Evolutionary conservation across 2,113 vertebrate species (phyloP), one percentile per base, ranked within the genome.

Genomic region (Condylura cristata): DNA sequence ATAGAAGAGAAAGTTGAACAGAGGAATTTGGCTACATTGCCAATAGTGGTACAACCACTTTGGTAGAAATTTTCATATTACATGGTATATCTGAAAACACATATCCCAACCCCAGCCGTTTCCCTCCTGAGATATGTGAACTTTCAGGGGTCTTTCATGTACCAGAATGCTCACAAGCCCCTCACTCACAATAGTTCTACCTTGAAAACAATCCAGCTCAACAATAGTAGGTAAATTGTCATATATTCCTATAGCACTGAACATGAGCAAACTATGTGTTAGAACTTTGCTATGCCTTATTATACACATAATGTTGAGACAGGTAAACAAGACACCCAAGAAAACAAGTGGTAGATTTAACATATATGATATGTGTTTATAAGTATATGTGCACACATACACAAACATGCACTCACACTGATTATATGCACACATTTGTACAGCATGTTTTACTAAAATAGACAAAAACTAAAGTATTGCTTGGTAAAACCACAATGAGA

Each of bases 1-100:
- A 12, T 87, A 34, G 53, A 22, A 22, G 84, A 79, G 32, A 26
- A 46, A 5, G 32, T 10, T 48, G 53, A 78, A 1, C 10, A 7
- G 53, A 60, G 26, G 56, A 79, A 26, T 30, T 44, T 66, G n/a
- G 28, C 26, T 4, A 12, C 0, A 0, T 11, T 18, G 17, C n/a
- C 63, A 34, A 46, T 37, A 72, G 28, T 12, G 1, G 8, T 28
- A 7, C 26, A 44, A n/a, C 3, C 17, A 30, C 32, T 3, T 20
- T 32, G 24, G 17, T 81, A 39, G 58, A 66, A 6, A 46, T 28
- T 30, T 65, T 39, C 58, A 6, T 30, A 13, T 46, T 53, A 0
- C 51, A n/a, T 65, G 85, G 65, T 24, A 8, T 51, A 9, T 10
- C 6, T n/a, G 51, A 58, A 68, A 20, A 65, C 9, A 39, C 8